phyloP scores from a whole-genome alignment of 2,113 vertebrate genomes.

The Thinocorus orbignyianus region DNA sequence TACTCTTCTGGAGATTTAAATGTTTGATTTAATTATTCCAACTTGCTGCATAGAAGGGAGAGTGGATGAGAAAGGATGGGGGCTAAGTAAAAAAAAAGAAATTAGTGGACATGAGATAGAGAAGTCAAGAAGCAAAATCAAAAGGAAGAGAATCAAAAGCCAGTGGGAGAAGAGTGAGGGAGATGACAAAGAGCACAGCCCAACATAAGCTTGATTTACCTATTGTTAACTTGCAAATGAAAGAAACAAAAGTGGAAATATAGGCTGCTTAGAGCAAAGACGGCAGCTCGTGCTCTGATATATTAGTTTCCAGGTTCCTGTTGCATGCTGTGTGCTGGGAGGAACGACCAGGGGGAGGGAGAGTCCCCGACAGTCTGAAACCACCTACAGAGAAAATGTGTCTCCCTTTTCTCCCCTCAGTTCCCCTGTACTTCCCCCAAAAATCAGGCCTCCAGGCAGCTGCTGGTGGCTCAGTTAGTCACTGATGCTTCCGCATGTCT shows the following conservation, averaged over 20 bases:
- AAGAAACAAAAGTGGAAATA: not conserved
- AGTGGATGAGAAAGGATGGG: not conserved
- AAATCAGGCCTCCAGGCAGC: not conserved
- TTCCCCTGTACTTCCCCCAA: not conserved
- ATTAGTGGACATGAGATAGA: not conserved
- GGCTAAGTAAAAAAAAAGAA: not conserved
- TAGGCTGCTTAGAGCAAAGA: not conserved
- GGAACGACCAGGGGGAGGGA: not conserved
- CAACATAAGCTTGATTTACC: not conserved
- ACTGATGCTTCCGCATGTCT: accelerated
- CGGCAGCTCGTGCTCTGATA: not conserved
- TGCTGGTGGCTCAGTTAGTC: not conserved
- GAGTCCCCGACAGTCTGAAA: not conserved
- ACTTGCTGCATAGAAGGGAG: not conserved
- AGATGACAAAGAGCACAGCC: not conserved
- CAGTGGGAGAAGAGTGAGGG: not conserved
- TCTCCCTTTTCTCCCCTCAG: not conserved
- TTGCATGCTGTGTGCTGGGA: not conserved
- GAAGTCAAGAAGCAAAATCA: not conserved
- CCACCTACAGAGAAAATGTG: not conserved
- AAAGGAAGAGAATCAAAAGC: not conserved
- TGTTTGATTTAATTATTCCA: not conserved
- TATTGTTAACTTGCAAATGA: not conserved
- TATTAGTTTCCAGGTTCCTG: not conserved
- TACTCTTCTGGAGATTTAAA: not conserved